Evolutionary conservation across 2,888 invertebrate species (phyloP).

Genomic region (Homarus gammarus): DNA sequence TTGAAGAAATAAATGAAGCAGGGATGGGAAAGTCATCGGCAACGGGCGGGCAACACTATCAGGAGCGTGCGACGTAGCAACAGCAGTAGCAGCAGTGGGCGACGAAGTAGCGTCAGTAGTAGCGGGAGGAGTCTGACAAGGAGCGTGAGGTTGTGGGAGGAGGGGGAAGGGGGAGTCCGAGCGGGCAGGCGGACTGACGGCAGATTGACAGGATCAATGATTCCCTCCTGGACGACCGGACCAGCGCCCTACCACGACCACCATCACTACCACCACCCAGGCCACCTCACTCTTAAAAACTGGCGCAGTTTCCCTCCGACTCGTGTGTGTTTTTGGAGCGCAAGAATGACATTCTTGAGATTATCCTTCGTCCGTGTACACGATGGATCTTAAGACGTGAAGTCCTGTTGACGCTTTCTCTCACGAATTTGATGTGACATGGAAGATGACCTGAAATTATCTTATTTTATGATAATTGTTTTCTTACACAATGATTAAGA

Average conservation of each 20-base stretch:
- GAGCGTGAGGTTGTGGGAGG: conserved; percentile 50
- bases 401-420: background rate
- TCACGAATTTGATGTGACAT: no score
- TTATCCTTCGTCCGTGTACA: no score
- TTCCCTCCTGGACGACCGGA: conserved; percentile 73
- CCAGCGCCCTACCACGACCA: conserved; percentile 56
- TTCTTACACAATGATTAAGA: no score
- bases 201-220: conserved; percentile 76
- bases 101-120: conserved; percentile 18
- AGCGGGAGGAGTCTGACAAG: conserved; percentile 48
- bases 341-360: background rate
- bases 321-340: background rate
- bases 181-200: conserved; percentile 72
- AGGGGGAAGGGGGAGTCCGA: conserved; percentile 28
- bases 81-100: background rate
- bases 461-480: no score
- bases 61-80: background rate
- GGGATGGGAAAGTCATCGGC: background rate
- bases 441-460: no score
- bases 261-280: background rate
- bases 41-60: background rate
- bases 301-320: background rate
- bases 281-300: conserved; percentile 8
- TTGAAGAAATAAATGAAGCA: background rate
- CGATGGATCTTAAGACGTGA: no score